phyloP scores from a whole-genome alignment of 2,888 invertebrate genomes.

The Heterodera filipjevi region DNA sequence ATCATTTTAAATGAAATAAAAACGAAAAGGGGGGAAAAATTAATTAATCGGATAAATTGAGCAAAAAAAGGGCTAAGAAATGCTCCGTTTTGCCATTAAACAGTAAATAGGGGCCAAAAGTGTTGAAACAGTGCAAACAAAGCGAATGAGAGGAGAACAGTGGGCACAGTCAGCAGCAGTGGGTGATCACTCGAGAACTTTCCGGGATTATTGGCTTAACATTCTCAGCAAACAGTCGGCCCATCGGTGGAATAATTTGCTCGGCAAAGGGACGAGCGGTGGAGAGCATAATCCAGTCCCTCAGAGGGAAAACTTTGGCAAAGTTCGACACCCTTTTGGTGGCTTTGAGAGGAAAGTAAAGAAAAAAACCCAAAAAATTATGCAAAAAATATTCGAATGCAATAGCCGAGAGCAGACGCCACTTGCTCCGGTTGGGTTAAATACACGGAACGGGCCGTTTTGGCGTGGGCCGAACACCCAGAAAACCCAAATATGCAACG shows the following conservation, averaged over 20 bases:
- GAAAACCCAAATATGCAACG: too few relatives aligned
- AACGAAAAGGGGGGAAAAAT: background rate
- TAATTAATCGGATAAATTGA: background rate
- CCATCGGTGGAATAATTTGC: background rate
- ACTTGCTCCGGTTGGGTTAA: too few relatives aligned
- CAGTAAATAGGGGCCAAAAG: background rate
- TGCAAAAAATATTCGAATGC: too few relatives aligned
- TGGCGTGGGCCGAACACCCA: too few relatives aligned
- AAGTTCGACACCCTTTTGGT: background rate
- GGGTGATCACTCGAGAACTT: background rate
- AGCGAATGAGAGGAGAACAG: background rate
- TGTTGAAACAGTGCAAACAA: background rate
- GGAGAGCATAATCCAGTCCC: background rate
- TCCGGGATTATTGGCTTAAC: constrained; percentile 14
- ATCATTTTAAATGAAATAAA: background rate
- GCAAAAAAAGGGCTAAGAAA: background rate
- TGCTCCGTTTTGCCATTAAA: background rate
- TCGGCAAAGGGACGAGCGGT: background rate
- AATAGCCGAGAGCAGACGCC: too few relatives aligned
- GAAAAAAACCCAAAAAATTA: too few relatives aligned
- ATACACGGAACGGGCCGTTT: too few relatives aligned
- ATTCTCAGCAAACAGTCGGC: background rate
- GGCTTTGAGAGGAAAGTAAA: too few relatives aligned
- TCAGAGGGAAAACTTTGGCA: background rate
- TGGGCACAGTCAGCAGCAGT: background rate